Percentiles rank a stretch among this genome's conserved stretches.
phyloP scores from a whole-genome alignment of 2,113 vertebrate species.

The Cichladusa arquata region DNA sequence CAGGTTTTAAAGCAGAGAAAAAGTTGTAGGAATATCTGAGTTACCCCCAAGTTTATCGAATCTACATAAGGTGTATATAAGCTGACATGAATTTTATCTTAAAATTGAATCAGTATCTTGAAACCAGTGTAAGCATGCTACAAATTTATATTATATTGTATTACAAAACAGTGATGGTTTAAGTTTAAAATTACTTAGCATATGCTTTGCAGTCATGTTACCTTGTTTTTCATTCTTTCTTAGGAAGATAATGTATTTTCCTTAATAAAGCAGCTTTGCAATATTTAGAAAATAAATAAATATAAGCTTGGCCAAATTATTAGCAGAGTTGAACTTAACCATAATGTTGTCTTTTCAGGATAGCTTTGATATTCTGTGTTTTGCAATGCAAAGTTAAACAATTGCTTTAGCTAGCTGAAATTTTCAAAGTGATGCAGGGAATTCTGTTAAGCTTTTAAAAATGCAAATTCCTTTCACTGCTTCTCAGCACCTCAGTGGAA shows the following conservation, averaged over 20 bases:
- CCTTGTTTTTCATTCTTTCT: not conserved
- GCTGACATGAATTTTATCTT: not conserved
- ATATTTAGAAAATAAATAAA: not conserved
- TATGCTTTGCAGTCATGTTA: not conserved
- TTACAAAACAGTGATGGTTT: not conserved
- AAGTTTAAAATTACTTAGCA: not conserved
- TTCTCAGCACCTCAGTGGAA: not conserved
- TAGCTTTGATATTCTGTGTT: not conserved
- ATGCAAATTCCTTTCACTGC: not conserved
- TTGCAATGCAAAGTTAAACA: not conserved
- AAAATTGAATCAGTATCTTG: not conserved
- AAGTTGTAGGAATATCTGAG: not conserved
- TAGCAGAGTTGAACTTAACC: not conserved
- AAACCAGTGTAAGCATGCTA: not conserved
- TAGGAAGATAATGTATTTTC: not conserved
- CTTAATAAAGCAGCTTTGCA: not conserved
- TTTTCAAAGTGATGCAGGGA: not conserved
- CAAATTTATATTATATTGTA: not conserved
- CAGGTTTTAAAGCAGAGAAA: not conserved
- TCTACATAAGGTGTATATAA: not conserved
- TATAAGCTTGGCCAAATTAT: not conserved
- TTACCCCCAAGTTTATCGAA: not conserved
- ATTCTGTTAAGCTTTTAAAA: not conserved
- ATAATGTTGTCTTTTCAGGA: not conserved
- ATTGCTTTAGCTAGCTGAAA: not conserved